A percentile compares a stretch with the other conserved stretches of the same genome.
phyloP scores from a whole-genome alignment of 2,888 invertebrate genomes.

The Agrotis clavis region DNA sequence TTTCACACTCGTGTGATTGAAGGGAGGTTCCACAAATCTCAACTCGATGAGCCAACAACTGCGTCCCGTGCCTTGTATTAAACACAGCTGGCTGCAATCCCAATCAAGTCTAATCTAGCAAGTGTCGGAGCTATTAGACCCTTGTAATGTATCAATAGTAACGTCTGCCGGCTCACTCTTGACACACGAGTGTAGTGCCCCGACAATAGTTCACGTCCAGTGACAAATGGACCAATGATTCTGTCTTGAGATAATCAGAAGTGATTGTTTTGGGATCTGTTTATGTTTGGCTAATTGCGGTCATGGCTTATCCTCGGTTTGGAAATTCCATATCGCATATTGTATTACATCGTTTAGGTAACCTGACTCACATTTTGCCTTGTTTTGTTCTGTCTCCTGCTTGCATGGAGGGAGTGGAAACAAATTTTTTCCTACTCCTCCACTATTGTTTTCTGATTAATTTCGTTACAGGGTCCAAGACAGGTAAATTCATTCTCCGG shows the following conservation, averaged over 20 bases:
- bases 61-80: background rate
- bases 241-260: slow-evolving; percentile 11
- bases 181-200: slow-evolving; percentile 13
- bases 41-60: background rate
- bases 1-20: background rate
- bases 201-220: slow-evolving; percentile 23
- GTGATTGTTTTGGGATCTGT: slow-evolving; percentile 20
- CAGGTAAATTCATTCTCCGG: no score
- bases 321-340: no score
- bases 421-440: no score
- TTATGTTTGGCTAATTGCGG: background rate
- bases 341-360: background rate
- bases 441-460: no score
- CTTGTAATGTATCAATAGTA: slow-evolving; percentile 38
- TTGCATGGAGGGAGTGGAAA: no score
- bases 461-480: no score
- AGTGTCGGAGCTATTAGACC: slow-evolving; percentile 16
- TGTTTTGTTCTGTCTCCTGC: no score
- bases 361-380: no score
- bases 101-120: slow-evolving; percentile 35
- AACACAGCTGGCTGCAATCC: slow-evolving; percentile 19
- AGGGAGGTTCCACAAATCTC: background rate
- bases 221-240: slow-evolving; percentile 46
- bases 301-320: background rate
- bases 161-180: background rate